phyloP scores from a whole-genome alignment of 1,140 invertebrate species.

The Nymphalis io region DNA sequence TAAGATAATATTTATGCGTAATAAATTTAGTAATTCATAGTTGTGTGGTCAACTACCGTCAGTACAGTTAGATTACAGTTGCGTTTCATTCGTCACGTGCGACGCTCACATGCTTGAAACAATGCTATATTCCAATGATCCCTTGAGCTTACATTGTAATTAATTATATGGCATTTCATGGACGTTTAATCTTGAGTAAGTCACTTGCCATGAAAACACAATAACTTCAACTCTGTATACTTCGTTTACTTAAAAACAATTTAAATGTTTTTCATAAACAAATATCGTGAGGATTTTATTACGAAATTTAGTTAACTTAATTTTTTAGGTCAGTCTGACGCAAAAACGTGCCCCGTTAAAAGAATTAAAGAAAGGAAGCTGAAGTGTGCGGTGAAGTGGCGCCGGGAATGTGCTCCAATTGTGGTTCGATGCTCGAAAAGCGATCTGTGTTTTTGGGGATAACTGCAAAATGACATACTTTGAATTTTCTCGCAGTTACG shows the following conservation, averaged over 20 bases:
- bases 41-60: no score
- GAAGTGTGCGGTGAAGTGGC: slow-evolving; percentile 9
- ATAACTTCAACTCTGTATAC: not conserved
- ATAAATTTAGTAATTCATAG: no score
- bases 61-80: not conserved
- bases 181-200: not conserved
- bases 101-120: not conserved
- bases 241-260: not conserved
- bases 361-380: slow-evolving; percentile 43
- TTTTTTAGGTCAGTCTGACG: slow-evolving; percentile 48
- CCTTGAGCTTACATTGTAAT: slow-evolving; percentile 5
- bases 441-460: slow-evolving; percentile 29
- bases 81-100: not conserved
- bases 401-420: slow-evolving; percentile 58
- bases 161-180: not conserved
- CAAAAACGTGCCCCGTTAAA: slow-evolving; percentile 48
- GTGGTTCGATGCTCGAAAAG: slow-evolving; percentile 52
- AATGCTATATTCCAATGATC: not conserved
- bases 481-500: slow-evolving; percentile 4
- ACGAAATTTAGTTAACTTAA: slow-evolving; percentile 8
- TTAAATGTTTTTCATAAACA: not conserved
- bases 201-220: not conserved
- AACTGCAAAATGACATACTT: slow-evolving; percentile 24
- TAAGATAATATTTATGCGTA: no score
- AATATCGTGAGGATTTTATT: slow-evolving; percentile 11